phyloP scores from a whole-genome alignment of 2,113 vertebrate species.

The Parotia lawesii region DNA sequence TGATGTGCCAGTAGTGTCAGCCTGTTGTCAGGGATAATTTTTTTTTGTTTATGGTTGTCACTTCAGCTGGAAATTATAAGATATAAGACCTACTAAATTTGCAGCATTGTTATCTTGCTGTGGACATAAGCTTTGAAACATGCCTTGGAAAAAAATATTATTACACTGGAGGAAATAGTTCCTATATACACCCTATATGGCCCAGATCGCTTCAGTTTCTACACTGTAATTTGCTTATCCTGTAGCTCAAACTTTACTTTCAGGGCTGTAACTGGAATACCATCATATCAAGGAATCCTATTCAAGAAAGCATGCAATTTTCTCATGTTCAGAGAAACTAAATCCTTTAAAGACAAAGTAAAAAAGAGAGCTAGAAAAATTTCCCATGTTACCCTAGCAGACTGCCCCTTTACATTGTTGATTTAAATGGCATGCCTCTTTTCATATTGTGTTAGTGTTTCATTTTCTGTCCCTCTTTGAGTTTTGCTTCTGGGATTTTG shows the following conservation, averaged over 20 bases:
- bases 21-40: not conserved
- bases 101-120: not conserved
- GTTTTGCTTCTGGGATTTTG: conserved; percentile 17
- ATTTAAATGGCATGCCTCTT: not conserved
- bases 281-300: not conserved
- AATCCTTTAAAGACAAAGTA: not conserved
- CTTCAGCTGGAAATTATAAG: not conserved
- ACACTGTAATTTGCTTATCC: not conserved
- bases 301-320: not conserved
- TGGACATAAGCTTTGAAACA: not conserved
- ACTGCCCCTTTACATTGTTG: not conserved
- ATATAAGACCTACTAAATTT: not conserved
- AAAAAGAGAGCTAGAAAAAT: not conserved
- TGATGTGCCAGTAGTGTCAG: not conserved
- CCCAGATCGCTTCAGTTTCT: not conserved
- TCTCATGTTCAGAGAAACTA: not conserved
- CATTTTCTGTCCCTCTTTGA: not conserved
- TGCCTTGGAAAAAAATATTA: not conserved
- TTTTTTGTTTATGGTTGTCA: not conserved
- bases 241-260: not conserved
- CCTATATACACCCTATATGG: not conserved
- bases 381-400: not conserved
- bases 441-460: not conserved
- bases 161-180: not conserved
- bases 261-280: not conserved